Conservation (phyloP, 1,140 invertebrate species). For the Oedothorax gibbosus region DNA sequence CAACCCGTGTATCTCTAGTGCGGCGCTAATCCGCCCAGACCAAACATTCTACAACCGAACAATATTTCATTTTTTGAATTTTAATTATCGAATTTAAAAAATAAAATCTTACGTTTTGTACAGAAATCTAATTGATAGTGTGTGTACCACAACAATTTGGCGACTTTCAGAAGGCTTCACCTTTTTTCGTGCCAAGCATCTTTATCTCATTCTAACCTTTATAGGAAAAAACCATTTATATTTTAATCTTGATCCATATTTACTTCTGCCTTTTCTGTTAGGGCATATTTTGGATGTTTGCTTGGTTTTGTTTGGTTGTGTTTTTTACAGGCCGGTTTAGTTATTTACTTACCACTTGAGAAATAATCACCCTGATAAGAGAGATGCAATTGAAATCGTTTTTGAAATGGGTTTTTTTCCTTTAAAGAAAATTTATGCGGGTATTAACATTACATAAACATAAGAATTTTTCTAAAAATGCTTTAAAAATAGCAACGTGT, state of each 20-base stretch:
- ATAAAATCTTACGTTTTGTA: too few relatives aligned
- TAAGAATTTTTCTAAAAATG: background rate
- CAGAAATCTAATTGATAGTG: too few relatives aligned
- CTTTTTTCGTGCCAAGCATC: too few relatives aligned
- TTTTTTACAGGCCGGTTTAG: conserved; percentile 17
- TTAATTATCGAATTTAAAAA: too few relatives aligned
- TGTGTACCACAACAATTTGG: too few relatives aligned
- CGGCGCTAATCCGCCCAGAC: too few relatives aligned
- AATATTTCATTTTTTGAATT: too few relatives aligned
- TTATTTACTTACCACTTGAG: conserved; percentile 45
- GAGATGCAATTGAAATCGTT: conserved; percentile 19
- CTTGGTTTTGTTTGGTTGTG: conserved; percentile 11
- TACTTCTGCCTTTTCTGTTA: conserved; percentile 21
- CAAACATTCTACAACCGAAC: too few relatives aligned
- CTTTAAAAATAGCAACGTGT: background rate
- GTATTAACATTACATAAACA: too few relatives aligned
- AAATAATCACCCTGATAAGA: conserved; percentile 1
- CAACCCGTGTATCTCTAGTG: too few relatives aligned
- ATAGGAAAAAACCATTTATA: conserved; percentile 35
- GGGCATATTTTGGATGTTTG: conserved; percentile 12
- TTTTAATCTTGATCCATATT: conserved; percentile 43
- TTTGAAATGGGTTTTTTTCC: background rate
- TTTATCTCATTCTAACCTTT: background rate
- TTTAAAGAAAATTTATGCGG: background rate
- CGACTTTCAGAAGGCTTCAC: too few relatives aligned